A percentile compares a stretch with the other conserved stretches of the same genome.
Conservation (phyloP, 2,797 vertebrate genomes). For the Cossypha caffra region DNA sequence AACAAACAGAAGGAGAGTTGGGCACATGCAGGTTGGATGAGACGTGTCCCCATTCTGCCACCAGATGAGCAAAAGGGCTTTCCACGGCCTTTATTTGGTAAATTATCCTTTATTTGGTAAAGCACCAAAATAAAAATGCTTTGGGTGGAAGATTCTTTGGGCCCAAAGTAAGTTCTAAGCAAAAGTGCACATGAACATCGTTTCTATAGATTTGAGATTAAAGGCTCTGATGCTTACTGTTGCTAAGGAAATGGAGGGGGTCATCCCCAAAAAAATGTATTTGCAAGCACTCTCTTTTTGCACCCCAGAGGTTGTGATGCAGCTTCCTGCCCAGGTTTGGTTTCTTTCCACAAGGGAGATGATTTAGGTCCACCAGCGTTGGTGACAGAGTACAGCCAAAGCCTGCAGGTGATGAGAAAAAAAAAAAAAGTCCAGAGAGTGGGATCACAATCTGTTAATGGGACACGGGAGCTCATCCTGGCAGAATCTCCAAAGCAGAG, state of each 20-base stretch:
- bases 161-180: neutral
- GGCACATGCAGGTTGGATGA: neutral
- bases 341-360: neutral
- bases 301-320: neutral
- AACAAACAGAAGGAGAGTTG: neutral
- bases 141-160: neutral
- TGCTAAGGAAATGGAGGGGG: neutral
- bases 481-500: neutral
- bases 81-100: neutral
- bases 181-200: fast-evolving
- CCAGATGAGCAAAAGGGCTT: neutral
- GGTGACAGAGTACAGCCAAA: neutral
- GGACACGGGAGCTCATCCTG: neutral
- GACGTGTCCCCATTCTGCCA: neutral
- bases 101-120: too few relatives aligned
- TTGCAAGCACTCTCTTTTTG: neutral
- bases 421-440: neutral
- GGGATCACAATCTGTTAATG: neutral
- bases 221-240: neutral
- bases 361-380: neutral
- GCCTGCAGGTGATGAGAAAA: neutral
- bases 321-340: neutral
- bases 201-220: neutral
- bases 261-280: neutral
- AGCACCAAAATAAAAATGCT: neutral